A percentile compares a stretch with the other conserved stretches of the same genome.
phyloP scores from a whole-genome alignment of 2,797 vertebrate species.

The Bufotes viridis region DNA sequence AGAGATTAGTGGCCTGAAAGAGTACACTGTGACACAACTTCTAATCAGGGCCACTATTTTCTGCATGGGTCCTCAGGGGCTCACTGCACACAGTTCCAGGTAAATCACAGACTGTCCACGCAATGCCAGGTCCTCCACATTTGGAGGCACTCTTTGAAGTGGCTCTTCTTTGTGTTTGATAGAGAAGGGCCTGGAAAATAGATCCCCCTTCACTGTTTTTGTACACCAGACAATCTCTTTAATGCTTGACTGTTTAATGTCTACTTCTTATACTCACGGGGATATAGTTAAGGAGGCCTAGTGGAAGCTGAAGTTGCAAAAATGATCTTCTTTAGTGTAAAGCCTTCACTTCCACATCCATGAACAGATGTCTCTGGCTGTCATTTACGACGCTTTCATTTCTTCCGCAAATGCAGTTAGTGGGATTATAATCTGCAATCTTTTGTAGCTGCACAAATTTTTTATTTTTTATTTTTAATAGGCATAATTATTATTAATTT shows the following conservation, averaged over 20 bases:
- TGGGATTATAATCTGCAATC: constrained; percentile 20
- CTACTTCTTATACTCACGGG: too few relatives aligned
- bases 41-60: too few relatives aligned
- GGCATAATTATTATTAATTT: constrained; percentile 28
- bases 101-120: too few relatives aligned
- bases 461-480: constrained; percentile 1
- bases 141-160: too few relatives aligned
- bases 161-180: too few relatives aligned
- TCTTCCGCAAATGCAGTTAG: constrained; percentile 18
- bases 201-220: too few relatives aligned
- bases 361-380: constrained; percentile 1
- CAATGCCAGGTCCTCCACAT: too few relatives aligned
- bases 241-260: neutral
- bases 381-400: neutral
- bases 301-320: neutral
- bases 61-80: too few relatives aligned
- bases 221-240: neutral
- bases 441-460: constrained; percentile 24
- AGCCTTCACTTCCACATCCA: neutral
- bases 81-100: too few relatives aligned
- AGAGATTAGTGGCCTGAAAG: too few relatives aligned
- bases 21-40: too few relatives aligned
- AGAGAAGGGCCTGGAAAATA: too few relatives aligned
- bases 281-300: neutral
- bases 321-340: neutral